These are phyloP conservation scores for Gandaritis pyraliata DNA, from an alignment of 2,888 invertebrate species.

Conservation along the genomic window DNA sequence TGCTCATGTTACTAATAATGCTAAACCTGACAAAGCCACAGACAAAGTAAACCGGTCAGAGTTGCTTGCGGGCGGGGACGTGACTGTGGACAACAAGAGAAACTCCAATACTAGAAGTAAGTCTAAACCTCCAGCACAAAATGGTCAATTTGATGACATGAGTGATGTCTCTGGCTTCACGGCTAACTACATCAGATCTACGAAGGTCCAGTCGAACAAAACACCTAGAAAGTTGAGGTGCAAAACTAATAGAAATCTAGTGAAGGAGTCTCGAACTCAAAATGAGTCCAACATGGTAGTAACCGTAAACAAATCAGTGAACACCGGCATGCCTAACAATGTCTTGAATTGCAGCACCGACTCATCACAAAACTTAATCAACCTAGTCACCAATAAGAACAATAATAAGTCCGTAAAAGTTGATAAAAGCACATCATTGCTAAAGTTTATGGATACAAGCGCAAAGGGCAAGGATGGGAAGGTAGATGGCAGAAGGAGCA, in stretches of 20 bases:
- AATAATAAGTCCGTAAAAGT: conserved; percentile 54
- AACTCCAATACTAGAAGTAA: conserved; percentile 38
- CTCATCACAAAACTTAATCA: conserved; percentile 71
- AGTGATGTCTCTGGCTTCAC: conserved; percentile 81
- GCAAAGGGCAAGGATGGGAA: conserved; percentile 44
- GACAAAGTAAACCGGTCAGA: conserved; percentile 45
- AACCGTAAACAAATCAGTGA: conserved; percentile 66
- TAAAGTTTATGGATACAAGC: conserved; percentile 66
- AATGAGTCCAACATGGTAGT: conserved; percentile 58
- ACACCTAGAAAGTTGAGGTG: conserved; percentile 62
- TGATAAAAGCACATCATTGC: conserved; percentile 63
- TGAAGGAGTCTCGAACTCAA: conserved; percentile 55
- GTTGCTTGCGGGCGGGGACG: conserved; percentile 49
- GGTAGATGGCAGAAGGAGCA: conserved; percentile 41
- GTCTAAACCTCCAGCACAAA: conserved; percentile 40
- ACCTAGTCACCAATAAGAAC: conserved; percentile 61
- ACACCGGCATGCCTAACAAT: conserved; percentile 52
- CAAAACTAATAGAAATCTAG: conserved; percentile 60
- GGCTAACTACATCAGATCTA: conserved; percentile 78
- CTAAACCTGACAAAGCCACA: conserved; percentile 35
- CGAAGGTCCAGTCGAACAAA: conserved; percentile 69
- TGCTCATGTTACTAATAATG: conserved; percentile 44
- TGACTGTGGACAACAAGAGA: conserved; percentile 46
- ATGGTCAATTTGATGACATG: conserved; percentile 73
- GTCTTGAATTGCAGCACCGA: conserved; percentile 68